phyloP scores from a whole-genome alignment of 2,113 vertebrate genomes.

The Tiliqua scincoides region DNA sequence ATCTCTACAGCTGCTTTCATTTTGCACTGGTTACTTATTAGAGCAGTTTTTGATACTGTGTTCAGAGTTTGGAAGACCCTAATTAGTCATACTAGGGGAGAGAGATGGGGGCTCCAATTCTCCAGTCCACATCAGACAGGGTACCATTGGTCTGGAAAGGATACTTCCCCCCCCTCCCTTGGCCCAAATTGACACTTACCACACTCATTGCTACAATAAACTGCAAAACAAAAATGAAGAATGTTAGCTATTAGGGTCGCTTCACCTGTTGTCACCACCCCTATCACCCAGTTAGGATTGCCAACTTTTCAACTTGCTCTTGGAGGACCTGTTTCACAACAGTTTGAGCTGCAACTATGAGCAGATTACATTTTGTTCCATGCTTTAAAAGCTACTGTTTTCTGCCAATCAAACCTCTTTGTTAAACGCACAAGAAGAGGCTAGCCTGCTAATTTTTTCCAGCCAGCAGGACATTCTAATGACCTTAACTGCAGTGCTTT shows the following conservation, averaged over 20 bases:
- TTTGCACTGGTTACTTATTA: no score
- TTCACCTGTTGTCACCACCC: no score
- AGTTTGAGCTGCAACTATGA: neutral
- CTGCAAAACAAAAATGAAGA: slow-evolving; percentile 3
- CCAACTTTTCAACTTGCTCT: neutral
- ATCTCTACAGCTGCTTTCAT: no score
- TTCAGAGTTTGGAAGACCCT: neutral
- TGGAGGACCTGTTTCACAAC: neutral
- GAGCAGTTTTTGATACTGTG: no score
- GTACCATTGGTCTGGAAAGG: neutral
- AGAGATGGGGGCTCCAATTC: neutral
- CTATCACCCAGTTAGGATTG: neutral
- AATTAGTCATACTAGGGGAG: neutral
- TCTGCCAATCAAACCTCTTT: neutral
- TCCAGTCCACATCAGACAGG: neutral
- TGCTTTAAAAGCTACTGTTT: neutral
- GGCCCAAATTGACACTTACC: slow-evolving; percentile 9
- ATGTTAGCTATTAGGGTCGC: neutral
- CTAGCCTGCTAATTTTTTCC: neutral
- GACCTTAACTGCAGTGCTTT: no score
- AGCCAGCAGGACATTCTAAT: no score
- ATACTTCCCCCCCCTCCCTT: neutral
- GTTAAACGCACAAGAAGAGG: neutral
- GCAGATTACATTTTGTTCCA: no score
- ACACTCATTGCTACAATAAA: slow-evolving; percentile 16